These are phyloP conservation scores for Catagonus wagneri DNA, from an alignment of 2,113 vertebrate species.

Conservation along the genomic window DNA sequence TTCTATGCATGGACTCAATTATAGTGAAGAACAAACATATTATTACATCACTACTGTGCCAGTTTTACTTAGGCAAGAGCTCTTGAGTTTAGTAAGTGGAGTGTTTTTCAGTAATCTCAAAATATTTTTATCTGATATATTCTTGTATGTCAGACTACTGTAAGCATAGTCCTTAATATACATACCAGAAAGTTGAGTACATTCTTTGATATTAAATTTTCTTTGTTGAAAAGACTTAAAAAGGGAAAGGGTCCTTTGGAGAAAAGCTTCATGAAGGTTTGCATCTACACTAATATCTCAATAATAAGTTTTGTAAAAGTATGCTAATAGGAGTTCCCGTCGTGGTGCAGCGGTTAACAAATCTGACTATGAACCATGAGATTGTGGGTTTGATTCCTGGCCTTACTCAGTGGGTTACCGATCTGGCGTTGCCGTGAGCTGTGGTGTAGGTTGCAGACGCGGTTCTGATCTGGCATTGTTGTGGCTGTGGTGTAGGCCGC, in stretches of 20 bases:
- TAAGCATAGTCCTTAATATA: not conserved
- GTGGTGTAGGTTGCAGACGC: no score
- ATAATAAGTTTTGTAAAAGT: not conserved
- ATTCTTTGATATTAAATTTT: conserved; percentile 27
- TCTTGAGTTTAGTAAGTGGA: not conserved
- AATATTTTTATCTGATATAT: conserved; percentile 13
- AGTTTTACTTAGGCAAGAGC: not conserved
- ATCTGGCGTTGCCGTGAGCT: no score
- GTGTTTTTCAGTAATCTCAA: not conserved
- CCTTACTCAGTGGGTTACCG: no score
- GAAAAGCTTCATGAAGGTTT: not conserved
- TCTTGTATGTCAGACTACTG: not conserved
- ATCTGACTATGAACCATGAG: no score
- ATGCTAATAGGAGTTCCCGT: no score
- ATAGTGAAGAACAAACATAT: not conserved
- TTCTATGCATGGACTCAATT: not conserved
- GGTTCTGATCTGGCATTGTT: no score
- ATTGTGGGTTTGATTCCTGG: no score
- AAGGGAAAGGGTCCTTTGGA: not conserved
- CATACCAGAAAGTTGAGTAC: not conserved
- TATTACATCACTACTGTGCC: not conserved
- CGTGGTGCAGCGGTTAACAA: no score
- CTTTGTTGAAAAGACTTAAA: not conserved
- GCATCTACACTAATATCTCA: not conserved
- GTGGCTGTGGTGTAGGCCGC: no score